Conservation (phyloP, 2,888 invertebrate species). For the Rhabditoides inermis region DNA sequence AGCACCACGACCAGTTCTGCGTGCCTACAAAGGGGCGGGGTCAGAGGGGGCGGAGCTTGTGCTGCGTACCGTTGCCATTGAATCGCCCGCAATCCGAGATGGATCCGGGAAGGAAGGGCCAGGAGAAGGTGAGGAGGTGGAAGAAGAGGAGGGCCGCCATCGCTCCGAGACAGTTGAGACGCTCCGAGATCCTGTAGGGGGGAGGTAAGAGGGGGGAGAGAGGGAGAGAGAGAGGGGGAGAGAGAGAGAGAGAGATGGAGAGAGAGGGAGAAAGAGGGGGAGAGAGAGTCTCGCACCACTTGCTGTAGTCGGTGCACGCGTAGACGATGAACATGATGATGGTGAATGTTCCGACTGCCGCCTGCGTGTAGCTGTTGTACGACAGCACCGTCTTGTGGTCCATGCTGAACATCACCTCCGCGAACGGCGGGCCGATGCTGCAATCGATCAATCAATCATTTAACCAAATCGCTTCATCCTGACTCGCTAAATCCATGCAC, state of each 20-base stretch:
- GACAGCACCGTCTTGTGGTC: constrained; percentile 16
- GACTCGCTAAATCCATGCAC: too few relatives aligned
- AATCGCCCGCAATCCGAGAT: constrained; percentile 13
- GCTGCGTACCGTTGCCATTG: constrained; percentile 8
- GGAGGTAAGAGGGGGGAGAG: not conserved
- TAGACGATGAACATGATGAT: constrained; percentile 24
- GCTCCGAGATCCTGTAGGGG: constrained; percentile 17
- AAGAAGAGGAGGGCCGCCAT: constrained; percentile 23
- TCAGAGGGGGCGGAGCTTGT: not conserved
- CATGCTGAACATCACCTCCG: constrained; percentile 29
- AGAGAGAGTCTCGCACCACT: constrained; percentile 12
- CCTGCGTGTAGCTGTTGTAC: constrained; percentile 22
- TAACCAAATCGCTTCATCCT: too few relatives aligned
- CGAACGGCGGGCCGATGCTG: constrained; percentile 24
- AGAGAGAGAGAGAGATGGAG: not conserved
- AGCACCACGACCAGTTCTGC: constrained; percentile 21
- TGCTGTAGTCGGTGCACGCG: constrained; percentile 26
- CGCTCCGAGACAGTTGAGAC: constrained; percentile 20
- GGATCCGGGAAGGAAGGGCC: constrained; percentile 28
- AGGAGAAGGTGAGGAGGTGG: constrained; percentile 26
- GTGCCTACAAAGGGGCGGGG: constrained; percentile 1
- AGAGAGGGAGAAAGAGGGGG: not conserved
- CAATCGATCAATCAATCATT: too few relatives aligned
- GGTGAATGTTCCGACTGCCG: constrained; percentile 22
- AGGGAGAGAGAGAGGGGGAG: not conserved